Evolutionary conservation across 1,140 invertebrate species (phyloP), one percentile per base, ranked within the genome.

Genomic region (Magallana ariakensis): DNA sequence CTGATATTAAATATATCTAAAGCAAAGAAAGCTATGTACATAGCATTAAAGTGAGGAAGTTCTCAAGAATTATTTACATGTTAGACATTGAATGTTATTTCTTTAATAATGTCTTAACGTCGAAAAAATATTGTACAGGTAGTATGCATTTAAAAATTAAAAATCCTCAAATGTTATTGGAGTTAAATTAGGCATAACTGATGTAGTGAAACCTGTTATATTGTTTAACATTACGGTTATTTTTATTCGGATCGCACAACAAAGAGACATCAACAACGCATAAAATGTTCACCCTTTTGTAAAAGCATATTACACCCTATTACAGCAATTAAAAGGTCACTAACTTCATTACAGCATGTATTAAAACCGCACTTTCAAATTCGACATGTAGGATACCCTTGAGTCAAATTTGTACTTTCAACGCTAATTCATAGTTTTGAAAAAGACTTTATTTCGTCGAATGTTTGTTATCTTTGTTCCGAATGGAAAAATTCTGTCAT

Each of bases 401-500:
- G 22, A 75, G 66, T 75, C 66, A 75, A 75, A 75, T 26, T 4
- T 75, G 66, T 75, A 75, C 66, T 75, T 75, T 75, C 22, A 26
- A 75, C 66, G 33, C 22, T 26, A 75, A 75, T 75, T 75, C 66
- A 75, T 26, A 75, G 22, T 75, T 33, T 75, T 13, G 66, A 75
- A 75, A 75, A 75, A 75, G 26, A 22, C 6, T 26, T 4, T 26
- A 33, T 75, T 75, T 26, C 33, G 66, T 75, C 66, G 33, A 75
- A 75, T 11, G 11, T 75, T 75, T 75, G 66, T 75, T 75, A 75
- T 75, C 66, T 75, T 75, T 75, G 66, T 75, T 75, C 66, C 66
- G 66, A 26, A 26, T 75, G 66, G 66, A 26, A 75, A 75, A 75
- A 75, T 75, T 75, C 22, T 75, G 66, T 75, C 22, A 75, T 26